Base-by-base conservation (phyloP, 2,113 vertebrate species). In the Telmatochromis brachygnathus region DNA sequence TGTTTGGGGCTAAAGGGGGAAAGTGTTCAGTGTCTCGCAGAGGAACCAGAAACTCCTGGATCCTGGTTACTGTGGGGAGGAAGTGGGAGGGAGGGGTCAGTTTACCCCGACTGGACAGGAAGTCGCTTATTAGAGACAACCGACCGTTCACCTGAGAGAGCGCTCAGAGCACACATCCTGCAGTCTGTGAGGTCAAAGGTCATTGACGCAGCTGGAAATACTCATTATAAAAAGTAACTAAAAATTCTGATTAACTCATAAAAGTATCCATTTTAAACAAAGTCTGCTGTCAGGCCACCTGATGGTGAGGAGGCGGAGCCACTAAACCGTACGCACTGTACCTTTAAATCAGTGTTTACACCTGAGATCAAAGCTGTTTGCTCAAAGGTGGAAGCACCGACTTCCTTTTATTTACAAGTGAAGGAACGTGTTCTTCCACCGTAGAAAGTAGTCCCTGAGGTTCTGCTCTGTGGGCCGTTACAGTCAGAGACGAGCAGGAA, bases 21-120 rank as follows among this genome's bases (percentile, higher is more conserved):
- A 93, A 86, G 92, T 92, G 65, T 96, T 94, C 91, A 65, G 92
- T 94, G 90, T 85, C 88, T 51, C 85, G 88, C 89, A 90, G 84
- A 87, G 73, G 91, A 91, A 58, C 89, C 84, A 88, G 70, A 23
- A 35, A 39, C 73, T 35, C 26, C 1, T 47, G 84, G 91, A 87
- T 92, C 87, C 91, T 93, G 86, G 39, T 79, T 85, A 91, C 82
- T 87, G 88, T 9, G 82, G 81, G 88, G 70, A 84, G 83, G 87
- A 77, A 84, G 81, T 83, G 81, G 80, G 82, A 82, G 49, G 54
- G 28, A 79, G 28, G 15, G 73, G 73, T 77, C 73, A 1, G 65
- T 73, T 73, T 73, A 73, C 65, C 13, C 37, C 21, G 2, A 26
- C 1, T 49, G 73, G 45, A 77, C 73, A 30, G 26, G 73, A 77